Base-by-base conservation (phyloP, 2,113 vertebrate species). In the Eupsittula cactorum region DNA sequence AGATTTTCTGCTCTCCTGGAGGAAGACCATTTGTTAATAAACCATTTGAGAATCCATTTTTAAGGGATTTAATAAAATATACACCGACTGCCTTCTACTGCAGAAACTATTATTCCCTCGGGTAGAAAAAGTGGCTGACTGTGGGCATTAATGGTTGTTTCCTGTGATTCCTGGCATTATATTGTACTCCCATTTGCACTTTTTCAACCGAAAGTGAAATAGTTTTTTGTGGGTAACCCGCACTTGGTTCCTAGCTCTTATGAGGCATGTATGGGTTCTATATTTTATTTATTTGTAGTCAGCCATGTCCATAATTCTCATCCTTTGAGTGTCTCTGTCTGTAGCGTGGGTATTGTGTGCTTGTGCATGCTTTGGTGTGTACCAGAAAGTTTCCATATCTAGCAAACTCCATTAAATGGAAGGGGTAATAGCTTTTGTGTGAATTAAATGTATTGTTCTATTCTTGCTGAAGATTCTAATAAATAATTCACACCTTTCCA, bases 61-160 rank as follows among this genome's bases (percentile, higher is more conserved):
- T 95, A 96, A 88, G 84, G 93, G 87, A 82, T 96, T 97, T 97
- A 97, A 97, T 97, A 97, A 97, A 97, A 97, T 97, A 97, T 96
- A 97, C 75, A 8, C 50, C 35, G 65, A 50, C 87, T 93, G 73
- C 94, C 86, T 96, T 96, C 55, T 65, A 86, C 84, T 90, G 88
- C 85, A 91, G 95, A 80, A 94, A 12, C 94, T 97, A 97, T 97
- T 97, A 97, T 97, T 97, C 97, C 94, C 96, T 29, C 84, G 96
- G 92, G 96, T 52, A 10, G 90, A 46, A 94, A 63, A 91, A 95
- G 91, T 90, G 93, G 77, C 92, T 95, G 90, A 6, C 91, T 86
- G 49, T 82, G 92, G 93, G 69, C 94, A 95, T 96, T 97, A 97
- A 90, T 93, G 95, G 88, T 35, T 78, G 76, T 73, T 94, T 91